These are phyloP conservation scores for Diplazon laetatorius DNA, from an alignment of 2,888 invertebrate species.

Conservation along the genomic window DNA sequence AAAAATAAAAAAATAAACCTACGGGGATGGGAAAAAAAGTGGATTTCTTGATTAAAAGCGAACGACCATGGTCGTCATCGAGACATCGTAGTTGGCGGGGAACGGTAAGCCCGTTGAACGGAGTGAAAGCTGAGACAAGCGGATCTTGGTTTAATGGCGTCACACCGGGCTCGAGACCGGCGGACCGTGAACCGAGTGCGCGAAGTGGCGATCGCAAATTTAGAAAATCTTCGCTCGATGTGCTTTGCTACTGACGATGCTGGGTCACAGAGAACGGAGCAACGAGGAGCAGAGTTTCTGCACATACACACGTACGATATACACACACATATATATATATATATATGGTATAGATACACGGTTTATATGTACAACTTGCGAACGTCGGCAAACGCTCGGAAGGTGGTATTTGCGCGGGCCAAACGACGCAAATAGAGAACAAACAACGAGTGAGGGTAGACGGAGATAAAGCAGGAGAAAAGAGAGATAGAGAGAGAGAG, in stretches of 20 bases:
- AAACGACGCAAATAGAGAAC: slow-evolving; percentile 82
- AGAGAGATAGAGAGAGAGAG: slow-evolving; percentile 55
- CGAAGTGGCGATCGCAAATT: slow-evolving; percentile 74
- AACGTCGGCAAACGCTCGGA: slow-evolving; percentile 66
- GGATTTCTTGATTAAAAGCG: slow-evolving; percentile 67
- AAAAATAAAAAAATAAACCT: too few species aligned
- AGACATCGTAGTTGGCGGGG: slow-evolving; percentile 28
- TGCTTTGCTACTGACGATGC: slow-evolving; percentile 26
- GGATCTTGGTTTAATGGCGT: slow-evolving; percentile 65
- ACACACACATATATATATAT: slow-evolving; percentile 25
- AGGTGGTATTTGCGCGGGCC: slow-evolving; percentile 81
- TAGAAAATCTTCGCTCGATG: slow-evolving; percentile 73
- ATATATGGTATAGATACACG: too few species aligned
- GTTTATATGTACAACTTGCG: slow-evolving; percentile 43
- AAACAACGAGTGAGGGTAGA: slow-evolving; percentile 73
- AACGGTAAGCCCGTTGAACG: slow-evolving; percentile 10
- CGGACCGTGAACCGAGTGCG: slow-evolving; percentile 66
- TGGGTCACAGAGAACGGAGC: slow-evolving; percentile 40
- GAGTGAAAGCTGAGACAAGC: slow-evolving; percentile 53
- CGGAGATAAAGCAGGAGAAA: slow-evolving; percentile 51
- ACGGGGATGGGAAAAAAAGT: slow-evolving; percentile 37
- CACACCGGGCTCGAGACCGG: slow-evolving; percentile 61
- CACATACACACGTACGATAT: slow-evolving; percentile 20
- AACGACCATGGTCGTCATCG: slow-evolving; percentile 63
- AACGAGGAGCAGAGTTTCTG: slow-evolving; percentile 47